A percentile compares a stretch with the other conserved stretches of the same genome.
These are phyloP conservation scores for Plagodis dolabraria DNA, from an alignment of 2,888 invertebrate species.

Conservation along the genomic window DNA sequence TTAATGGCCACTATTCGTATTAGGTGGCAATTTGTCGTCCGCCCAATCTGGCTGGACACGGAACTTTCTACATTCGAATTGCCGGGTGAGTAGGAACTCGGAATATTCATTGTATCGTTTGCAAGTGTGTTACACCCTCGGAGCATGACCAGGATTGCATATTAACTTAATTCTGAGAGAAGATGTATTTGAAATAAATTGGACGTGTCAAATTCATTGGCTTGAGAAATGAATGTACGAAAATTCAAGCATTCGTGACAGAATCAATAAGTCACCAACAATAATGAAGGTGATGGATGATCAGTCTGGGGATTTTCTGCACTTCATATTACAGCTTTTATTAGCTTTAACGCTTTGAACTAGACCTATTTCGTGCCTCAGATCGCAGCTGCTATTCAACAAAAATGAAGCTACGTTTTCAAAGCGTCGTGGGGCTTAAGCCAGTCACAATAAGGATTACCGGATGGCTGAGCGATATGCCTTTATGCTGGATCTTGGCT, in stretches of 20 bases:
- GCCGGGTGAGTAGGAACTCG: slow-evolving; percentile 17
- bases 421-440: slow-evolving; percentile 22
- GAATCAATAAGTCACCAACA: not conserved
- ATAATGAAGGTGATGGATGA: slow-evolving; percentile 19
- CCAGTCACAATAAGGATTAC: slow-evolving; percentile 30
- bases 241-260: too few species aligned
- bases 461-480: slow-evolving; percentile 57
- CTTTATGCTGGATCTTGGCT: slow-evolving; percentile 65
- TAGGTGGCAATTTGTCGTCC: slow-evolving; percentile 51
- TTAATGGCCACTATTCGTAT: slow-evolving; percentile 56
- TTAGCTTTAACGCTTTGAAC: slow-evolving; percentile 16
- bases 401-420: slow-evolving; percentile 17
- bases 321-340: slow-evolving; percentile 9
- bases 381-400: slow-evolving; percentile 20
- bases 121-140: slow-evolving; percentile 14
- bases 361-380: slow-evolving; percentile 22
- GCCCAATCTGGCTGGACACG: slow-evolving; percentile 38
- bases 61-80: slow-evolving; percentile 42
- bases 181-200: too few species aligned
- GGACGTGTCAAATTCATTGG: slow-evolving; percentile 14
- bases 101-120: slow-evolving; percentile 35
- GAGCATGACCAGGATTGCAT: slow-evolving; percentile 3
- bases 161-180: slow-evolving; percentile 9
- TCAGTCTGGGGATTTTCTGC: slow-evolving; percentile 5
- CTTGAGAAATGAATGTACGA: slow-evolving; percentile 13